Conservation (phyloP, 2,797 vertebrate genomes). For the Onychomys arenicola region DNA sequence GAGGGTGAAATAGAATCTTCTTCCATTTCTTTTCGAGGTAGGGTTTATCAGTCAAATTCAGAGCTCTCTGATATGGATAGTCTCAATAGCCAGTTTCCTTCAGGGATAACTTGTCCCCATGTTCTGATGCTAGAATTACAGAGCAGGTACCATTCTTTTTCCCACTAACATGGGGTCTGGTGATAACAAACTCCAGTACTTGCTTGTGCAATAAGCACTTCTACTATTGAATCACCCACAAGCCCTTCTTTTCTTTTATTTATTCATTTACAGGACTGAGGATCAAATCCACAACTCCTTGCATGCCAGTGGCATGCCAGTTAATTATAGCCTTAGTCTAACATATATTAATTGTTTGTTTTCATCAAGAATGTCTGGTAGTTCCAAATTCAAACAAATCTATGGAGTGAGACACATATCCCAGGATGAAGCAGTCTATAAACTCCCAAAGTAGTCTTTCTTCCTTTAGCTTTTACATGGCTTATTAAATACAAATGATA, state of each 20-base stretch:
- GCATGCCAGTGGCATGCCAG: neutral
- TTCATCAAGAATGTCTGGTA: neutral
- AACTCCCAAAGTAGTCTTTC: neutral
- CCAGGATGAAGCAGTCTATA: neutral
- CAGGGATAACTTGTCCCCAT: neutral
- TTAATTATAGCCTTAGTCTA: neutral
- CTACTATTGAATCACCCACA: no score
- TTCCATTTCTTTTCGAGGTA: neutral
- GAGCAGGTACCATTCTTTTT: neutral
- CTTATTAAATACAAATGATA: neutral
- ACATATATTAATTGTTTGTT: neutral
- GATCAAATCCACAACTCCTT: neutral
- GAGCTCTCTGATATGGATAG: neutral
- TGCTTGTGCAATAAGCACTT: neutral
- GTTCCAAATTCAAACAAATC: neutral
- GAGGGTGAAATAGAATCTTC: neutral
- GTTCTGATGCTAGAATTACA: neutral
- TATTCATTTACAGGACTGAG: neutral
- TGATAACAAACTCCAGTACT: neutral
- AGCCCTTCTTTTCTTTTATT: neutral
- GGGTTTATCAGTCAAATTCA: neutral
- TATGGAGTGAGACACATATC: neutral
- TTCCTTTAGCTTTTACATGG: neutral
- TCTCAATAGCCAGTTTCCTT: neutral
- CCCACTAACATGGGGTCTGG: neutral